These are phyloP conservation scores for Callaeas wilsoni DNA, from an alignment of 2,113 vertebrate species.

Conservation along the genomic window DNA sequence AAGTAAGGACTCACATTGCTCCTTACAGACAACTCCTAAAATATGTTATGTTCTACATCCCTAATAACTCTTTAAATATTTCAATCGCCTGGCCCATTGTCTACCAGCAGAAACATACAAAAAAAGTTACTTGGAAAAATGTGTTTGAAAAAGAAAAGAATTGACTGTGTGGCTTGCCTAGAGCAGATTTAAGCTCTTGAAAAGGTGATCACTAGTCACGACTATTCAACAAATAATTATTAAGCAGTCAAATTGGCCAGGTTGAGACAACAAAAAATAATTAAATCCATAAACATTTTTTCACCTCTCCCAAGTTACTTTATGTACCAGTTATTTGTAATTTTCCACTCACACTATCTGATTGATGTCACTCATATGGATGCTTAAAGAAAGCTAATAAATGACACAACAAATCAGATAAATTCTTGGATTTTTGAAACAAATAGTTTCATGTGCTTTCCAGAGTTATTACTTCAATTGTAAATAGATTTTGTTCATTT, in stretches of 20 bases:
- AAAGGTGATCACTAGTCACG: not conserved
- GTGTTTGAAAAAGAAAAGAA: not conserved
- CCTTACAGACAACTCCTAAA: not conserved
- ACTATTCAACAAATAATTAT: not conserved
- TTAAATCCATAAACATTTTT: not conserved
- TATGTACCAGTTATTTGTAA: not conserved
- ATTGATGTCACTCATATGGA: not conserved
- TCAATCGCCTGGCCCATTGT: not conserved
- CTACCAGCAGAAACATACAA: not conserved
- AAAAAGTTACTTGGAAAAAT: not conserved
- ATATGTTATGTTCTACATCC: not conserved
- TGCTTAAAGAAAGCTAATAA: not conserved
- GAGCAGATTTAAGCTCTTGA: not conserved
- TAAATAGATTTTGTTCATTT: not conserved
- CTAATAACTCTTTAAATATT: not conserved
- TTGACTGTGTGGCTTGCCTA: not conserved
- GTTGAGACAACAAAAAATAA: not conserved
- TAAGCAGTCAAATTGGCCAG: not conserved
- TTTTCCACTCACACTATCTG: not conserved
- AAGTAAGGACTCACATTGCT: not conserved
- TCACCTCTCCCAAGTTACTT: not conserved
- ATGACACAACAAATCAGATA: not conserved
- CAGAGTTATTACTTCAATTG: not conserved
- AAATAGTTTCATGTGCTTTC: not conserved
- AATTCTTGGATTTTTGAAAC: not conserved